phyloP scores from a whole-genome alignment of 2,888 invertebrate species.

The Mycalesis mineus region DNA sequence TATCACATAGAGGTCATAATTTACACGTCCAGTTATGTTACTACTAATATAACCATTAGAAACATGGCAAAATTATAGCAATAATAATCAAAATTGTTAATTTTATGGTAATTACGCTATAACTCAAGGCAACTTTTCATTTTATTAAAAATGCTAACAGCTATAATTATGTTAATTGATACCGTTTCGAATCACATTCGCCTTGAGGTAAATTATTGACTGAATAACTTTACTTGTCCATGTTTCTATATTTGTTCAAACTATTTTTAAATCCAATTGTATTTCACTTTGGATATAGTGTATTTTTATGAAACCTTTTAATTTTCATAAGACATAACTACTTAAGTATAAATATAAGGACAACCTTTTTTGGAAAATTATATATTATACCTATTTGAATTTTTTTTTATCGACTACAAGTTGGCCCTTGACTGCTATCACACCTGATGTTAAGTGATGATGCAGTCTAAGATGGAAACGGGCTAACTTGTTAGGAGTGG shows the following conservation, averaged over 20 bases:
- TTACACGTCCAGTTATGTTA: slow-evolving; percentile 2
- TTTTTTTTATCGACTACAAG: no score
- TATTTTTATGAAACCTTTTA: no score
- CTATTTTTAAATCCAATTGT: no score
- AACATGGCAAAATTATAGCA: neutral
- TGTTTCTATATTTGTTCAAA: neutral
- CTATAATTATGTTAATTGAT: slow-evolving; percentile 8
- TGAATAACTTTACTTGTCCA: neutral
- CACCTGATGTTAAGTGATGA: no score
- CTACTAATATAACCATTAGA: slow-evolving; percentile 2
- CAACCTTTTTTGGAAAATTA: no score
- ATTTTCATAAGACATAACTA: no score
- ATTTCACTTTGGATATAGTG: no score
- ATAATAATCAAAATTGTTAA: slow-evolving; percentile 6
- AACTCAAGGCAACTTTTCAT: slow-evolving; percentile 5
- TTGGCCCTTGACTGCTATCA: no score
- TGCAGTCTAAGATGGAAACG: no score
- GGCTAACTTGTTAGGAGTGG: no score
- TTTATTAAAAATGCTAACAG: slow-evolving; percentile 3
- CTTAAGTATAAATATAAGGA: no score
- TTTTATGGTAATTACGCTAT: slow-evolving; percentile 7
- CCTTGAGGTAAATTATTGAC: slow-evolving; percentile 3
- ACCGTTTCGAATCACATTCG: neutral
- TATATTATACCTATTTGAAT: no score
- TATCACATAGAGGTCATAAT: neutral